These are phyloP conservation scores for Schizopygopsis pylzovi DNA, from an alignment of 2,797 vertebrate genomes.

Conservation along the genomic window DNA sequence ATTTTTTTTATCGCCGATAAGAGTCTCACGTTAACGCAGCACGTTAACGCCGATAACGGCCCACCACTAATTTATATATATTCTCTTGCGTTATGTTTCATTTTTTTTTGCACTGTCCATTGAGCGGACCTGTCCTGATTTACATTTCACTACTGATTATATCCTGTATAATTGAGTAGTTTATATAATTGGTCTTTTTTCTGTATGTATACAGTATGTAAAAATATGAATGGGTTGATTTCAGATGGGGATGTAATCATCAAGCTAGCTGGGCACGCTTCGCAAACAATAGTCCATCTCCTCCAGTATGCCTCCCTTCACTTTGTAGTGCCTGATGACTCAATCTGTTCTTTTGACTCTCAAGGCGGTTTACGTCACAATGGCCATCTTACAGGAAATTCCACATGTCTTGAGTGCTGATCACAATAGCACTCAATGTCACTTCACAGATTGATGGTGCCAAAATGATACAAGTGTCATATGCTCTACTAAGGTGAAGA, in stretches of 20 bases:
- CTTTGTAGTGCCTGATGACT: conserved; percentile 70
- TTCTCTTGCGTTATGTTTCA: too few relatives aligned
- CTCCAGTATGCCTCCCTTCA: conserved; percentile 41
- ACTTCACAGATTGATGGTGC: conserved; percentile 10
- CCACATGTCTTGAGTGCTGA: conserved; percentile 73
- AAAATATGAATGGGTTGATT: conserved; percentile 9
- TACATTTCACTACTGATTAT: too few relatives aligned
- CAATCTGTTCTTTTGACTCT: conserved; percentile 73
- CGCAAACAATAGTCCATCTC: conserved; percentile 39
- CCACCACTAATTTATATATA: too few relatives aligned
- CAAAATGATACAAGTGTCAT: conserved; percentile 2
- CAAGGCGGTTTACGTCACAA: conserved; percentile 74
- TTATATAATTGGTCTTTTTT: not conserved
- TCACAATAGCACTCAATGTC: conserved; percentile 75
- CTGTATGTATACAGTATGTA: not conserved
- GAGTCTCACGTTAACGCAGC: too few relatives aligned
- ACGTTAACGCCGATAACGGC: too few relatives aligned
- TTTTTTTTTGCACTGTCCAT: too few relatives aligned
- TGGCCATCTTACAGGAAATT: conserved; percentile 81
- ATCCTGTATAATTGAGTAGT: too few relatives aligned
- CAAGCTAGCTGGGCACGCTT: conserved; percentile 22
- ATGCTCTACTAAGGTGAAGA: not conserved
- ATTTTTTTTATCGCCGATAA: too few relatives aligned
- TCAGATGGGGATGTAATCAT: conserved; percentile 32
- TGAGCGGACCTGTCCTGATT: too few relatives aligned